A percentile compares a stretch with the other conserved stretches of the same genome.
Evolutionary conservation across 2,797 vertebrate species (phyloP).

Genomic region (Sylvia borin): DNA sequence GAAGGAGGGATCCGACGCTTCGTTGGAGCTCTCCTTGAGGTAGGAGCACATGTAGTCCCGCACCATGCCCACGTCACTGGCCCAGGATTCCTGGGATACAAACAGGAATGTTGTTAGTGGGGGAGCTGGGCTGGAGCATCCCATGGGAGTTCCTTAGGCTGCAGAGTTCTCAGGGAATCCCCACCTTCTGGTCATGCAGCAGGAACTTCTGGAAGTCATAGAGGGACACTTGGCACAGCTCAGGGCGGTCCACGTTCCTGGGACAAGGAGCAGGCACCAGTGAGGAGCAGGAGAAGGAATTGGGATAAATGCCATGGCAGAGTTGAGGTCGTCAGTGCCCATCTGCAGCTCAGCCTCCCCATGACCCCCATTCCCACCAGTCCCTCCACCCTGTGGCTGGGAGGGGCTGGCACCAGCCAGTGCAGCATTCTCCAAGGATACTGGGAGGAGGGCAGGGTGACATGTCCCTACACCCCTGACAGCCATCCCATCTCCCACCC

Average conservation of each 20-base stretch:
- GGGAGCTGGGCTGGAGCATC: not conserved
- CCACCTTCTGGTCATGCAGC: conserved; percentile 89
- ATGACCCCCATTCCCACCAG: not conserved
- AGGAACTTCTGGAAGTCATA: conserved; percentile 91
- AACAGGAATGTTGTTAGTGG: rapidly evolving
- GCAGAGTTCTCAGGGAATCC: not conserved
- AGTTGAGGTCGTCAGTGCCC: not conserved
- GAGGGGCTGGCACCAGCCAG: rapidly evolving
- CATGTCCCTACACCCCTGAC: not conserved
- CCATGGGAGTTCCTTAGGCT: not conserved
- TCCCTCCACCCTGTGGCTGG: not conserved
- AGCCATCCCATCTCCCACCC: not conserved
- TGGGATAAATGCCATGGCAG: not conserved
- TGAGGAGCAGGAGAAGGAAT: not conserved
- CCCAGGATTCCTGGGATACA: conserved; percentile 83
- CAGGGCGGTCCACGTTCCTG: conserved; percentile 86
- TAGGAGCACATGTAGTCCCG: conserved; percentile 82
- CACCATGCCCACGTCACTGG: conserved; percentile 80
- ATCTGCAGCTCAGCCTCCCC: not conserved
- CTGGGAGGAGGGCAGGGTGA: not conserved
- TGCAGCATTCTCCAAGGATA: rapidly evolving
- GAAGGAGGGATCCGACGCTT: conserved; percentile 77
- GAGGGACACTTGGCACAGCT: conserved; percentile 86
- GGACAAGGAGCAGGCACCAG: not conserved
- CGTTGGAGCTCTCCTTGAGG: conserved; percentile 73